Base-by-base conservation (phyloP, 2,797 vertebrate species). In the Danio kyathit region DNA sequence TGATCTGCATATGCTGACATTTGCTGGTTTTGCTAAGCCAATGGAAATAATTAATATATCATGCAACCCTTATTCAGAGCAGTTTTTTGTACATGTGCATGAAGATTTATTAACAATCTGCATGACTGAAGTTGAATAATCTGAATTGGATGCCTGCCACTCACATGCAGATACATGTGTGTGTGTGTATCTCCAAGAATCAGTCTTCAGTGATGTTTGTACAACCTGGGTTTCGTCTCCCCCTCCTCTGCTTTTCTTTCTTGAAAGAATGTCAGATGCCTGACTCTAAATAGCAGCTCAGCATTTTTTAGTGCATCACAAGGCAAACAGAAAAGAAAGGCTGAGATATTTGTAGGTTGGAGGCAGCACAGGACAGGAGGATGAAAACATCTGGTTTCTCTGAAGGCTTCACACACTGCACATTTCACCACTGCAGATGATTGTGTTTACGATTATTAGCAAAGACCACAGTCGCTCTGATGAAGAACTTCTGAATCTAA, bases 1-100 rank as follows among this genome's bases (percentile, higher is more conserved):
- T 80, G 72, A 75, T 82, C 64, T 66, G 67, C 29, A 74, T 82
- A 64, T 64, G 81, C 73, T 76, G 81, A 63, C 57, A 72, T 70
- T 64, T 63, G 56, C 57, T 71, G 40, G 61, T 79, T 52, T 41
- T 74, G n/a, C 63, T 49, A 49, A 56, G 41, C 46, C 64, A 43
- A 8, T 17, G 41, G 48, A 80, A 75, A 17, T 51, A 29, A 83
- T 74, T 59, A 19, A 74, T 80, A 17, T 10, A 29, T 43, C 40
- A 41, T 60, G 57, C 51, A 79, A 19, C 52, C 51, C 8, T 78
- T 48, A 10, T 38, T 70, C 29, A 59, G 17, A 43, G 6, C 8
- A 5, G 16, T 5, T 75, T 1, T 71, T 12, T 46, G 4, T 54
- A 38, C 70, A 14, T 0, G 8, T 41, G 51, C 21, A 13, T 56